These are phyloP conservation scores for Panopea generosa DNA, from an alignment of 2,888 invertebrate genomes.

Conservation along the genomic window DNA sequence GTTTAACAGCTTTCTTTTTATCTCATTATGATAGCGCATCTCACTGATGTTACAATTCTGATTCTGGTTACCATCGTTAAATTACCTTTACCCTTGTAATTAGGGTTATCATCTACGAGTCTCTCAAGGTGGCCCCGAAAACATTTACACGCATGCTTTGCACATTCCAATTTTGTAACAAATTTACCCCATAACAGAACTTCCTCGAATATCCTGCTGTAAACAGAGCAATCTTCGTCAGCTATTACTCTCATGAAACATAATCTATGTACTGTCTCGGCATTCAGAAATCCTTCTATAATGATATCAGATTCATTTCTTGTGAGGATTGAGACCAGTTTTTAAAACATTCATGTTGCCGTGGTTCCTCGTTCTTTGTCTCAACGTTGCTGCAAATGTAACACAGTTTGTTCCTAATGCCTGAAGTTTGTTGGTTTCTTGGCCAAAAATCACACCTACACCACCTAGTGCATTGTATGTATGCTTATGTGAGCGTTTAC, in stretches of 20 bases:
- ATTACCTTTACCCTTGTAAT: constrained; percentile 29
- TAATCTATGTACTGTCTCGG: constrained; percentile 43
- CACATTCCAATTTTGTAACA: constrained; percentile 46
- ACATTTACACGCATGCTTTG: constrained; percentile 49
- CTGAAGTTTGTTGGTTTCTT: constrained; percentile 47
- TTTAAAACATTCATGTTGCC: constrained; percentile 46
- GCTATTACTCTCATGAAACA: constrained; percentile 26
- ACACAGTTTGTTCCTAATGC: constrained; percentile 60
- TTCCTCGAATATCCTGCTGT: constrained; percentile 16
- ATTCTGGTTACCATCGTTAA: constrained; percentile 23
- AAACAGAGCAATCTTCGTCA: constrained; percentile 41
- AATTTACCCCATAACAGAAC: constrained; percentile 19
- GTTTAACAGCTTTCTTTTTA: not conserved
- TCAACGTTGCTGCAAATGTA: constrained; percentile 39
- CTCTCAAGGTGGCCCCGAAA: constrained; percentile 31
- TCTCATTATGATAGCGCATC: not conserved
- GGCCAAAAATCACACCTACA: constrained; percentile 55
- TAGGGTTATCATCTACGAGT: constrained; percentile 32
- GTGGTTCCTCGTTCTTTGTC: not conserved
- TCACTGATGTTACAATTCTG: not conserved
- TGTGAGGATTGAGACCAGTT: constrained; percentile 55
- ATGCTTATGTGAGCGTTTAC: constrained; percentile 53
- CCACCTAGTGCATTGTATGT: constrained; percentile 61
- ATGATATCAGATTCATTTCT: constrained; percentile 51
- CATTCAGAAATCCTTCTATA: constrained; percentile 50